These are phyloP conservation scores for Galleria mellonella DNA, from an alignment of 1,140 invertebrate genomes.

Conservation along the genomic window DNA sequence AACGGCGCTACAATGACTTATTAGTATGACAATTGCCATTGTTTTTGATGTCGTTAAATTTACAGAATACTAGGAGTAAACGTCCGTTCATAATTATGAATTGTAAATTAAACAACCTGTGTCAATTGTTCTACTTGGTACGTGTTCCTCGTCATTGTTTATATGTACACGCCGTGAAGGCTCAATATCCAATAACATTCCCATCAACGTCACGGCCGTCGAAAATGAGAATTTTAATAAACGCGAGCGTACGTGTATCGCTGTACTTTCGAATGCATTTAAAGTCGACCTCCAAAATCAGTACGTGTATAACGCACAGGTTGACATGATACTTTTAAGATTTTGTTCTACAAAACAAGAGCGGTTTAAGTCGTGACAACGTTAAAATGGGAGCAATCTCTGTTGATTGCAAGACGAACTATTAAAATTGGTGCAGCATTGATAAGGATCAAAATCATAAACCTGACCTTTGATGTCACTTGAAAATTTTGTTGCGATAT, in stretches of 20 bases:
- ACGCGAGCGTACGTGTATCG: constrained; percentile 31
- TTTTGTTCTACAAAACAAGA: no score
- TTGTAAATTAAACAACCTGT: constrained; percentile 27
- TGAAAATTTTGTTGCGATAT: constrained; percentile 14
- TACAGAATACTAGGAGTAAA: constrained; percentile 11
- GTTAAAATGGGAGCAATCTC: no score
- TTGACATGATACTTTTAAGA: no score
- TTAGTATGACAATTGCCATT: constrained; percentile 28
- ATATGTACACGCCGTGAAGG: constrained; percentile 26
- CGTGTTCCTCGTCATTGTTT: constrained; percentile 20
- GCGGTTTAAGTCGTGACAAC: no score
- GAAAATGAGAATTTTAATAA: constrained; percentile 31
- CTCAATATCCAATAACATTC: constrained; percentile 17
- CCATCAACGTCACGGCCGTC: constrained; percentile 7
- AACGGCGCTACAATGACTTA: constrained; percentile 13
- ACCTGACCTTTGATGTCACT: no score
- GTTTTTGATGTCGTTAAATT: constrained; percentile 8
- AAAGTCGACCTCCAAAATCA: constrained; percentile 56
- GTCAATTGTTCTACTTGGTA: constrained; percentile 26
- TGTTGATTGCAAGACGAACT: no score
- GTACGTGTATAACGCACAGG: constrained; percentile 36
- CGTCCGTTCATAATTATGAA: constrained; percentile 34
- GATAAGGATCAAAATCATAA: constrained; percentile 11
- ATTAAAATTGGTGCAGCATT: no score
- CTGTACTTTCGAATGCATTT: constrained; percentile 52